Percentiles rank a stretch among this genome's conserved stretches.
Conservation (phyloP, 2,797 vertebrate species). For the Picus viridis region DNA sequence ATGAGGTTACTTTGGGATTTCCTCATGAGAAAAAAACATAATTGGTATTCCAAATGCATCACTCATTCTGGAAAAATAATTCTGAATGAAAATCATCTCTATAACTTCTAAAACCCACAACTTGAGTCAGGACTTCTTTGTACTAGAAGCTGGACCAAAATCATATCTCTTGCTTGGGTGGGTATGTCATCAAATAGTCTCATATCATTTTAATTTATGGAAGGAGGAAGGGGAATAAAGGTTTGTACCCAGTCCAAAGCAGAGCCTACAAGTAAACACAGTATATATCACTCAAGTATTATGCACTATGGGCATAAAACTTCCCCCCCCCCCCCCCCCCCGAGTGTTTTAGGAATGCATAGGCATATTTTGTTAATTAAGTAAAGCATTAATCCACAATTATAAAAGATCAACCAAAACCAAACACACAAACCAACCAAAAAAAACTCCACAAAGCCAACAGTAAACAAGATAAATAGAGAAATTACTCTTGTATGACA, state of each 20-base stretch:
- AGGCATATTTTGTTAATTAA: background rate
- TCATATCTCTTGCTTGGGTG: background rate
- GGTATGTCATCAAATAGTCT: background rate
- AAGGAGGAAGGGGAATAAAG: background rate
- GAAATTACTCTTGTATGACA: background rate
- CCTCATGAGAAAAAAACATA: background rate
- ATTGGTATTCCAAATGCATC: background rate
- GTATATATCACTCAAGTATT: background rate
- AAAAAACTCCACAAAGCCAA: background rate
- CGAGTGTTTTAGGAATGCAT: background rate
- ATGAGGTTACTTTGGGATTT: background rate
- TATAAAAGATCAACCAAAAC: background rate
- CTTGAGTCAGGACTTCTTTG: background rate
- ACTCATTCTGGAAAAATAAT: background rate
- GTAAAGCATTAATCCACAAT: background rate
- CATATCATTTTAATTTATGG: background rate
- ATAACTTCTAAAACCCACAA: background rate
- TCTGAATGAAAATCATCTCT: background rate
- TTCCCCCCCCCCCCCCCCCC: no score
- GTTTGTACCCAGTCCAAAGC: background rate
- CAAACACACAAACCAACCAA: background rate
- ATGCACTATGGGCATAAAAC: background rate
- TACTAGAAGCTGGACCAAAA: background rate
- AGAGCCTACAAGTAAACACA: background rate
- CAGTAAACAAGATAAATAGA: background rate